These are phyloP conservation scores for Troides aeacus DNA, from an alignment of 2,888 invertebrate species.

Conservation along the genomic window DNA sequence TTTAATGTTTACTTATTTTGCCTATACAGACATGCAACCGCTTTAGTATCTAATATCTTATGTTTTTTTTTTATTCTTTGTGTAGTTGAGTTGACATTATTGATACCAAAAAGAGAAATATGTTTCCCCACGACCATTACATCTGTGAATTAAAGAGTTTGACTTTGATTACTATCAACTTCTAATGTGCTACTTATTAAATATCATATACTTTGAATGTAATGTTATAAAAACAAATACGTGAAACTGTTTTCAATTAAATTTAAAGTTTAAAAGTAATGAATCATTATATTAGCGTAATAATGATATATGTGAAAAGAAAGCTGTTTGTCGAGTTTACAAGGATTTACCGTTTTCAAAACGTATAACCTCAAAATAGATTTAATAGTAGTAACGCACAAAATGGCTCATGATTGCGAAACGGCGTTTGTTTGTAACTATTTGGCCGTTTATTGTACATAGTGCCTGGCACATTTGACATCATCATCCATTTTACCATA, in stretches of 20 bases:
- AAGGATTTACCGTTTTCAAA: background rate
- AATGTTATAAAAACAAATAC: slow-evolving; percentile 1
- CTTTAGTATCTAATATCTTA: slow-evolving; percentile 73
- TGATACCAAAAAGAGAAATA: slow-evolving; percentile 53
- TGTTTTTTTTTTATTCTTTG: slow-evolving; percentile 62
- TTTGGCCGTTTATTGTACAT: slow-evolving; percentile 34
- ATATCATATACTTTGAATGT: background rate
- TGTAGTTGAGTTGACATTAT: slow-evolving; percentile 63
- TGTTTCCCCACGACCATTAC: slow-evolving; percentile 69
- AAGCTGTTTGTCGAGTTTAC: slow-evolving; percentile 46
- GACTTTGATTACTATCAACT: slow-evolving; percentile 61
- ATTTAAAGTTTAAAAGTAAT: background rate
- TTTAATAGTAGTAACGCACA: slow-evolving; percentile 52
- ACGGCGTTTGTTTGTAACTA: slow-evolving; percentile 54
- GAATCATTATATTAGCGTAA: background rate
- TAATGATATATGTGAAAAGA: background rate
- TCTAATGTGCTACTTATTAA: background rate
- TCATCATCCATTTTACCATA: slow-evolving; percentile 59
- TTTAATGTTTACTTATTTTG: slow-evolving; percentile 54
- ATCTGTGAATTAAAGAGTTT: slow-evolving; percentile 65
- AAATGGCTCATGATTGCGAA: slow-evolving; percentile 64
- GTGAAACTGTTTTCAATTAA: background rate
- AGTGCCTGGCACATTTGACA: slow-evolving; percentile 57
- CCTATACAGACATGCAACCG: slow-evolving; percentile 72
- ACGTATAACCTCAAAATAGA: slow-evolving; percentile 33